Percentiles rank a stretch among this genome's conserved stretches.
These are phyloP conservation scores for Dromius quadrimaculatus DNA, from an alignment of 2,888 invertebrate genomes.

Conservation along the genomic window DNA sequence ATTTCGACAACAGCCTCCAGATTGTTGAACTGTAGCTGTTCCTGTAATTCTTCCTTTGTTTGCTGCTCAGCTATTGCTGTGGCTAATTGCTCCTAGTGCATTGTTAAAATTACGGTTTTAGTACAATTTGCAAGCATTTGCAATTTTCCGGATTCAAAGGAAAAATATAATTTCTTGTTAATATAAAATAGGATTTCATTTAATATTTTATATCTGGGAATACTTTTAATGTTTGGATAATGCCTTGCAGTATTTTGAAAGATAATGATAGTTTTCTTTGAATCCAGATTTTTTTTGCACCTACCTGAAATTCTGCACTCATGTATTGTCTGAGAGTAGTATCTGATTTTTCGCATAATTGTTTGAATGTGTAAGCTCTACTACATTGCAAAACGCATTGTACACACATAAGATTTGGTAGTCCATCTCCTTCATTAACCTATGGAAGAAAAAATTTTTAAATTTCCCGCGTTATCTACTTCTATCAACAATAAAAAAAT, in stretches of 20 bases:
- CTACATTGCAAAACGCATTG: conserved; percentile 69
- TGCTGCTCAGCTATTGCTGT: conserved; percentile 59
- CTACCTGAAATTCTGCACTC: conserved; percentile 66
- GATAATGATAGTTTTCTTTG: neutral
- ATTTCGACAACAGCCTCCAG: conserved; percentile 60
- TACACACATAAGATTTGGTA: conserved; percentile 68
- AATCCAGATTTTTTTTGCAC: neutral
- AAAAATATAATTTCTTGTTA: no score
- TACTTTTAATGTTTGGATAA: no score
- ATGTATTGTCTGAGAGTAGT: conserved; percentile 64
- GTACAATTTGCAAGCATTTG: neutral
- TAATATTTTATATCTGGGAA: no score
- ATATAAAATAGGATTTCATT: no score
- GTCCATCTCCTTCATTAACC: conserved; percentile 67
- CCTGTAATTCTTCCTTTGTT: conserved; percentile 61
- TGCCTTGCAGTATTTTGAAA: no score
- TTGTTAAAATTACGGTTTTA: conserved; percentile 7
- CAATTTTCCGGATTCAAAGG: neutral
- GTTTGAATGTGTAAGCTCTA: conserved; percentile 68
- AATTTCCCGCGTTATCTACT: conserved; percentile 21
- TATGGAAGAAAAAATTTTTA: conserved; percentile 55
- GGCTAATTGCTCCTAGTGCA: conserved; percentile 60
- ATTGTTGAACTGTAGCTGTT: conserved; percentile 62
- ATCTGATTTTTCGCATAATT: conserved; percentile 68
- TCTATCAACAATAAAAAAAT: neutral